A percentile compares a stretch with the other conserved stretches of the same genome.
Evolutionary conservation across 1,140 invertebrate genomes (phyloP).

Genomic region (Pinna nobilis): DNA sequence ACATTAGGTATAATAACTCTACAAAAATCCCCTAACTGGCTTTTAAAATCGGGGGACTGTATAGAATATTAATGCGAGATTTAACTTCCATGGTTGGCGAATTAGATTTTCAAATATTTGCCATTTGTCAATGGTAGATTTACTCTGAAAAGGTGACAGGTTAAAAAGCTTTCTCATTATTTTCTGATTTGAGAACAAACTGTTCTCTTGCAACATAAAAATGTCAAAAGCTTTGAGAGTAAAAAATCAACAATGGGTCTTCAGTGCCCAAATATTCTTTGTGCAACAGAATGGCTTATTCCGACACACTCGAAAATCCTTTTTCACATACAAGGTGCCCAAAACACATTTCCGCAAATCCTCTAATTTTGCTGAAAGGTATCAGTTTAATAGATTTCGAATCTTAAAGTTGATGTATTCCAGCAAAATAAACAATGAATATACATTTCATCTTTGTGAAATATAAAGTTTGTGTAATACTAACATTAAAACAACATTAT

Average conservation of each 20-base stretch:
- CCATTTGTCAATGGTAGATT: slow-evolving; percentile 44
- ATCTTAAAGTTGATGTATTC: too few species aligned
- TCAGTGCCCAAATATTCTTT: too few species aligned
- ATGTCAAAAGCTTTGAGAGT: neutral
- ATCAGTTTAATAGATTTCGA: too few species aligned
- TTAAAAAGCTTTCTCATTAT: slow-evolving; percentile 44
- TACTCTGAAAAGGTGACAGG: slow-evolving; percentile 31
- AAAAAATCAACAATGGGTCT: neutral
- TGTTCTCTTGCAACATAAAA: slow-evolving; percentile 18
- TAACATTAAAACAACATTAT: too few species aligned
- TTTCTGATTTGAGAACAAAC: slow-evolving; percentile 45
- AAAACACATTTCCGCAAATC: too few species aligned
- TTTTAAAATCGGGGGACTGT: slow-evolving; percentile 29
- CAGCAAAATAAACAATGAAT: too few species aligned
- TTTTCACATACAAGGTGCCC: neutral
- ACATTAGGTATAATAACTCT: slow-evolving; percentile 28
- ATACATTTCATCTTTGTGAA: too few species aligned
- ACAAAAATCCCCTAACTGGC: slow-evolving; percentile 43
- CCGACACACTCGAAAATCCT: too few species aligned
- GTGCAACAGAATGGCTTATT: too few species aligned
- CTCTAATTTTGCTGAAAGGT: too few species aligned
- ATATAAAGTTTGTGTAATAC: too few species aligned
- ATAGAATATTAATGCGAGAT: slow-evolving; percentile 38
- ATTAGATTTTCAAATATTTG: slow-evolving; percentile 50
- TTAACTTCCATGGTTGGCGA: slow-evolving; percentile 40